Conservation (phyloP, 2,113 vertebrate species). For the Chionodraco myersi region DNA sequence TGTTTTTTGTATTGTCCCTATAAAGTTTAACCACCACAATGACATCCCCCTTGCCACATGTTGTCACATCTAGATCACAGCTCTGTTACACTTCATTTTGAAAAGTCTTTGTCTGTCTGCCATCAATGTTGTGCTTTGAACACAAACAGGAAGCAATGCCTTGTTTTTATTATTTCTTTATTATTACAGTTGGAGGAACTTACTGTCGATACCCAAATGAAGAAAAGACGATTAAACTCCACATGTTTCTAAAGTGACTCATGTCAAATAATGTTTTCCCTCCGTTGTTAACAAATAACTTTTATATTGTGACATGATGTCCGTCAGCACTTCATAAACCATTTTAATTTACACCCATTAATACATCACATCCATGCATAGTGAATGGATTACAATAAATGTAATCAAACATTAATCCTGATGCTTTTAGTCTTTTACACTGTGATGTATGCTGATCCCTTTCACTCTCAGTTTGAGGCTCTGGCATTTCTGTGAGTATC, state of each 20-base stretch:
- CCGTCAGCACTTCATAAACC: no score
- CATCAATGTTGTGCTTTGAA: not conserved
- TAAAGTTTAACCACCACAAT: constrained; percentile 2
- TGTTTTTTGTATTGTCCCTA: not conserved
- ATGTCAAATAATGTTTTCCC: not conserved
- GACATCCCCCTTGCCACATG: constrained; percentile 11
- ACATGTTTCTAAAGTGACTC: not conserved
- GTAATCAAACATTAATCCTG: constrained; percentile 69
- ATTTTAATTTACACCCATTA: no score
- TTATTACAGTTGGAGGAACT: no score
- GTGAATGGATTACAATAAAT: no score
- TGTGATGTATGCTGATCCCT: constrained; percentile 38
- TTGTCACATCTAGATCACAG: not conserved
- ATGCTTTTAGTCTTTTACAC: constrained; percentile 49
- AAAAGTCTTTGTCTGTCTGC: constrained; percentile 9
- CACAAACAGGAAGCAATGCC: constrained; percentile 16
- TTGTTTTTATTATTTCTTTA: not conserved
- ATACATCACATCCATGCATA: no score
- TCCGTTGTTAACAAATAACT: no score
- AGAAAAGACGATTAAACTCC: not conserved
- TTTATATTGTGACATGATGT: no score
- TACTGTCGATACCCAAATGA: no score
- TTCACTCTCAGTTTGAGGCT: constrained; percentile 12
- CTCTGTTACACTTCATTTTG: constrained; percentile 8
- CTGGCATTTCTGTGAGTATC: not conserved